These are phyloP conservation scores for Rhyacophila brunnea DNA, from an alignment of 1,140 invertebrate species.

Conservation along the genomic window DNA sequence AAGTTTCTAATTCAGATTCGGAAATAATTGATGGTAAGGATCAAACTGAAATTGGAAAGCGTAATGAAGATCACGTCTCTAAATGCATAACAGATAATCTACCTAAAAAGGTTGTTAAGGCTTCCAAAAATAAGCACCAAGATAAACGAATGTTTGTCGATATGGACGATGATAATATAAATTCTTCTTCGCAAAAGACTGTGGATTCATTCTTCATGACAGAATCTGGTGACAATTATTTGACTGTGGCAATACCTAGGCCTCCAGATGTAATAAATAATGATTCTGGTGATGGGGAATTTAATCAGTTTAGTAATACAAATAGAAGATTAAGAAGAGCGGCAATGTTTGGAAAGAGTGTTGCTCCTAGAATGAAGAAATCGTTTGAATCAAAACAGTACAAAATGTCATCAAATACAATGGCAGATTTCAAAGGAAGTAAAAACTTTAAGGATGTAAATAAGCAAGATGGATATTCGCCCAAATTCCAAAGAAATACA, in stretches of 20 bases:
- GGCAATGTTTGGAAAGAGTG: conserved; percentile 48
- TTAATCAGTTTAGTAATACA: background rate
- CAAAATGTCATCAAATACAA: too few species aligned
- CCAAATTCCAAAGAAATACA: too few species aligned
- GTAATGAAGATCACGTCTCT: background rate
- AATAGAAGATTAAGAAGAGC: conserved; percentile 49
- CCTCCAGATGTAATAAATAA: conserved; percentile 28
- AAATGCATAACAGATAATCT: background rate
- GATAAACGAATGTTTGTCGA: conserved; percentile 37
- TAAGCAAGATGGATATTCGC: background rate
- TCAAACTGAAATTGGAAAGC: background rate
- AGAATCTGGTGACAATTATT: conserved; percentile 55
- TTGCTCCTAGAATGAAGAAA: conserved; percentile 38
- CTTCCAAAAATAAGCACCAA: conserved; percentile 6
- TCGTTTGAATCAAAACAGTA: background rate
- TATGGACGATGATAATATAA: conserved; percentile 26
- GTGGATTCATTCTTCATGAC: conserved; percentile 62
- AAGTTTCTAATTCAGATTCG: background rate
- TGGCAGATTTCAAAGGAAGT: too few species aligned
- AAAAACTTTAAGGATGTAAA: background rate
- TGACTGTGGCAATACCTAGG: conserved; percentile 54
- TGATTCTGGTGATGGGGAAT: background rate
- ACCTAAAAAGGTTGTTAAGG: background rate
- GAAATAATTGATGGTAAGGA: background rate
- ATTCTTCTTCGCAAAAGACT: conserved; percentile 32